Percentiles rank a stretch among this genome's conserved stretches.
phyloP scores from a whole-genome alignment of 2,888 invertebrate genomes.

The Acronicta aceris region DNA sequence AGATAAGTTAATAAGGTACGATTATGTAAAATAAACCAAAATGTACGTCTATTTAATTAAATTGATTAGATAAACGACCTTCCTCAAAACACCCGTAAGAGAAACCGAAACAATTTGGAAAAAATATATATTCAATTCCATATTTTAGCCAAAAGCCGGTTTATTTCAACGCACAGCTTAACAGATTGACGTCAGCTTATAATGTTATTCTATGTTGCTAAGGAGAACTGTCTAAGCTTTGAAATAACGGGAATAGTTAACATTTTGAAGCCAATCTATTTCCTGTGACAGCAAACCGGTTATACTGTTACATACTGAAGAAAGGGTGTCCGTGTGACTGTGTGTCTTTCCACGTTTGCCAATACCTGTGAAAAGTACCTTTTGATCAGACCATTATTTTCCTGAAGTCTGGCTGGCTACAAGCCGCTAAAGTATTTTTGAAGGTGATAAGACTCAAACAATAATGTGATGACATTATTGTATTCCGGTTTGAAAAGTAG shows the following conservation, averaged over 20 bases:
- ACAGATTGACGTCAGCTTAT: not conserved
- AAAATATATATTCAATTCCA: not conserved
- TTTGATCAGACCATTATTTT: too few relatives aligned
- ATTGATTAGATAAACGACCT: not conserved
- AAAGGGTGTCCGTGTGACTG: not conserved
- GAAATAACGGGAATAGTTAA: not conserved
- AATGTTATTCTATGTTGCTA: not conserved
- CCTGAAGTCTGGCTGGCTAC: too few relatives aligned
- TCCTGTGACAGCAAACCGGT: conserved; percentile 1
- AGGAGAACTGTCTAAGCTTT: not conserved
- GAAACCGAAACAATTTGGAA: not conserved
- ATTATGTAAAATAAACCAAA: too few relatives aligned
- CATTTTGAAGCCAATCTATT: not conserved
- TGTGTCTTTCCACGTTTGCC: too few relatives aligned
- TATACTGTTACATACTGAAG: not conserved
- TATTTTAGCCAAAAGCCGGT: not conserved
- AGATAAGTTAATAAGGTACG: too few relatives aligned
- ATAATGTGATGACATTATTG: too few relatives aligned
- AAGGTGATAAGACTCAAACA: too few relatives aligned
- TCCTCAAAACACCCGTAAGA: not conserved
- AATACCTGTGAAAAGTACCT: too few relatives aligned
- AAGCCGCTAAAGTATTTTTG: too few relatives aligned
- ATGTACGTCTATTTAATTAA: not conserved
- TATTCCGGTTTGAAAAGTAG: too few relatives aligned
- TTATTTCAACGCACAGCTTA: not conserved